phyloP scores from a whole-genome alignment of 2,888 invertebrate species.

The Lasioglossum marginatum region DNA sequence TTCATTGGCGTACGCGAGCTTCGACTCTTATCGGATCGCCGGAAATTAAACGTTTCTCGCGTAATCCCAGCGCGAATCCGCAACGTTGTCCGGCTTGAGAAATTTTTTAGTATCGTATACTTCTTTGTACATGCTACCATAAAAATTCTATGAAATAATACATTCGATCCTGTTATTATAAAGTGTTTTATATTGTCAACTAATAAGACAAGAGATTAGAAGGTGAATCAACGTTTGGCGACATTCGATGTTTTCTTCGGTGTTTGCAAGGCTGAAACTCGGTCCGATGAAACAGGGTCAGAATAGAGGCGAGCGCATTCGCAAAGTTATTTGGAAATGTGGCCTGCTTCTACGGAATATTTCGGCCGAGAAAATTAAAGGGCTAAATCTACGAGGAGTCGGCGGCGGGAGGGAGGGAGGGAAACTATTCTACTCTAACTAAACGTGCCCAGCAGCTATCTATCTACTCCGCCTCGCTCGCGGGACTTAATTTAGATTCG shows the following conservation, averaged over 20 bases:
- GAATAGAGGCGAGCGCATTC: constrained; percentile 4
- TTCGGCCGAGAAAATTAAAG: constrained; percentile 51
- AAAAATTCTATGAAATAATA: too few relatives aligned
- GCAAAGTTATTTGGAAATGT: constrained; percentile 22
- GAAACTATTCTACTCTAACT: constrained; percentile 45
- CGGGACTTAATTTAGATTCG: constrained; percentile 62
- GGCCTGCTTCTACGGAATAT: constrained; percentile 32
- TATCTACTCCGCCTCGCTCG: constrained; percentile 50
- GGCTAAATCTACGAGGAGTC: constrained; percentile 36
- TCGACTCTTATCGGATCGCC: not conserved
- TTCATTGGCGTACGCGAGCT: not conserved
- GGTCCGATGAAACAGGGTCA: not conserved
- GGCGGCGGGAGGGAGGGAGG: not conserved
- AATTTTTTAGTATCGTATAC: too few relatives aligned
- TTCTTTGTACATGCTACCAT: not conserved
- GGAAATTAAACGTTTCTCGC: not conserved
- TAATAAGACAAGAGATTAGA: too few relatives aligned
- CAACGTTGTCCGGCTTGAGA: not conserved
- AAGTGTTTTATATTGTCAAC: too few relatives aligned
- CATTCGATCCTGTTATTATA: too few relatives aligned
- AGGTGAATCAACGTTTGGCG: not conserved
- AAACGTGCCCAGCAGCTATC: constrained; percentile 59
- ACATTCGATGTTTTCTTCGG: not conserved
- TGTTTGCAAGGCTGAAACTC: not conserved
- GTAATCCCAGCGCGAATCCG: not conserved